Base-by-base conservation (phyloP, 2,113 vertebrate genomes). In the Prolemur simus region DNA sequence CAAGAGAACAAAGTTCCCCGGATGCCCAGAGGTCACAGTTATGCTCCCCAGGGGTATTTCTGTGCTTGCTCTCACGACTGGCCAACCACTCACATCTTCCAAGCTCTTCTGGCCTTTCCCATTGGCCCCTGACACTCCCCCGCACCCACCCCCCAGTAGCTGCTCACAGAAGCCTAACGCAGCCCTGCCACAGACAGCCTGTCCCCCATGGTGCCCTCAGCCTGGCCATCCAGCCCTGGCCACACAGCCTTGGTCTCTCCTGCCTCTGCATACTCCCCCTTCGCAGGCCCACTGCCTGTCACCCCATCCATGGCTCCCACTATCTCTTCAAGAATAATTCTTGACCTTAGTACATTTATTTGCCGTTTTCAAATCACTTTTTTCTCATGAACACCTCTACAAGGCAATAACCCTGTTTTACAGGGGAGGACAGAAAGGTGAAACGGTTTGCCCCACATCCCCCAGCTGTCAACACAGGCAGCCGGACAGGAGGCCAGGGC, bases 231-330 rank as follows among this genome's bases (percentile, higher is more conserved):
- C 49, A 23, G 71, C 64, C 89, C 66, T 73, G 63, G 56, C 54
- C 63, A 80, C 29, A 42, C 29, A 45, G 52, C 29, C 45, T 52
- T 4, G 0, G 73, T 45, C 58, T 63, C 64, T 27, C 37, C 63
- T 56, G 39, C 56, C 68, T 81, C 88, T 60, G 25, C n/a, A 14
- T 5, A 17, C 2, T 8, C 34, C 47, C 32, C 42, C 60, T 32
- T 3, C 0, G 37, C 45, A 34, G 34, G 49, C 58, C 25, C 39
- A 32, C 15, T 1, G 0, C 64, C 39, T 0, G 1, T 29, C 29
- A 23, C 45, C 82, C 77, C 3, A 11, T 1, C 80, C 66, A 25
- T 3, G 15, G 76, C 42, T 94, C 85, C 81, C 3, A 0, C 39
- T n/a, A 52, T 15, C 68, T 45, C 77, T 69, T 68, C 27, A 42